Conservation (phyloP, 2,888 invertebrate species). For the Octodonta nipae region DNA sequence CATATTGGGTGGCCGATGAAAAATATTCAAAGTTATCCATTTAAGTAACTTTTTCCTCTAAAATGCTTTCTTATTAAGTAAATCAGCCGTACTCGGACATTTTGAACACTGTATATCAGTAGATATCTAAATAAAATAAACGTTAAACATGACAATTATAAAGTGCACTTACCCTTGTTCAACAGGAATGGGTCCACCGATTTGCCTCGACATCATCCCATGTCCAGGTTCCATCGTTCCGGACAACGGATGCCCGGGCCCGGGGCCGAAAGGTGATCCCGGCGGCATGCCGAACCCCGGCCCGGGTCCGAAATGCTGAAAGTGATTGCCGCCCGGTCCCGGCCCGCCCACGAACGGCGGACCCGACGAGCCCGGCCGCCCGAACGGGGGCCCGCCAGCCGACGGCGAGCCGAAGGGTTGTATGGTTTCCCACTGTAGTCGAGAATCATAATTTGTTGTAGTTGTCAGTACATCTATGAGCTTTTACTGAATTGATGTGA, state of each 20-base stretch:
- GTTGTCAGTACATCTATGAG: no score
- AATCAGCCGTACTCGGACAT: no score
- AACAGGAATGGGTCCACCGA: constrained; percentile 62
- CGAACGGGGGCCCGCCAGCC: constrained; percentile 48
- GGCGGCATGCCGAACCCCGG: constrained; percentile 55
- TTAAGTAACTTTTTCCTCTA: no score
- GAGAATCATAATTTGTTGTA: no score
- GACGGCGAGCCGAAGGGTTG: constrained; percentile 57
- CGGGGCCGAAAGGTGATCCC: constrained; percentile 57
- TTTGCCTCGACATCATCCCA: constrained; percentile 45
- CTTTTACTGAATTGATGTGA: no score
- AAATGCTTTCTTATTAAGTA: no score
- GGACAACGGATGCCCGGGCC: constrained; percentile 47
- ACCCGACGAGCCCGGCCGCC: constrained; percentile 49
- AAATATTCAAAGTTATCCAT: no score
- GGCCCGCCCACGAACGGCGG: constrained; percentile 55
- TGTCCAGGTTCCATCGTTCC: constrained; percentile 51
- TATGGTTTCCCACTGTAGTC: no score
- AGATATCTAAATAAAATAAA: no score
- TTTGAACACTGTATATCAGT: no score
- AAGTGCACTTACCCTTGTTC: constrained; percentile 64
- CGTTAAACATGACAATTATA: no score
- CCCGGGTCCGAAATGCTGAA: constrained; percentile 49
- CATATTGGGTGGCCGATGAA: no score
- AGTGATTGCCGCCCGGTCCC: constrained; percentile 55